Evolutionary conservation across 2,797 vertebrate genomes (phyloP).

Genomic region (Petrocephalus schoutedeni): DNA sequence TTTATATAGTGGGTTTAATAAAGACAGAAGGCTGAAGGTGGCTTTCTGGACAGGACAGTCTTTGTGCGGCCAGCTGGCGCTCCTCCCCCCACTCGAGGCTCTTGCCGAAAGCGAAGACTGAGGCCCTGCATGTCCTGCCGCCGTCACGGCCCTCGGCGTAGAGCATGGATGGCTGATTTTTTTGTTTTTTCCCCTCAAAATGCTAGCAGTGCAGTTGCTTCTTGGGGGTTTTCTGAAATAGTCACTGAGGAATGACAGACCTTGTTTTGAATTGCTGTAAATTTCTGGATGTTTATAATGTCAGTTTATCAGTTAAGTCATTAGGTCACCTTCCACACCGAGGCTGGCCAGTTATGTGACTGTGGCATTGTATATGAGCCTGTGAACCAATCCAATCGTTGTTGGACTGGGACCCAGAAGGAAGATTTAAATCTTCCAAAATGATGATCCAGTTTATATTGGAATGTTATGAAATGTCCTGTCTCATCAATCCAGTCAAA

Average conservation of each 20-base stretch:
- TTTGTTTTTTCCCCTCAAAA: background rate
- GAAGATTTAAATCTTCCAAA: background rate
- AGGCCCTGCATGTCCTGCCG: background rate
- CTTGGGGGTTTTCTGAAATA: constrained; percentile 14
- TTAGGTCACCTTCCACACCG: constrained; percentile 23
- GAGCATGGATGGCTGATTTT: background rate
- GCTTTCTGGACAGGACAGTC: background rate
- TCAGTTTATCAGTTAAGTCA: constrained; percentile 20
- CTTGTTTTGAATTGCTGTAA: constrained; percentile 21
- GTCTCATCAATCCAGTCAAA: background rate
- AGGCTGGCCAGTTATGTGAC: constrained; percentile 29
- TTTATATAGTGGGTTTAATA: background rate
- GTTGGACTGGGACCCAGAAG: background rate
- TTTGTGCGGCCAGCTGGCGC: background rate
- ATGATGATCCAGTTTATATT: background rate
- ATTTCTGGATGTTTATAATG: constrained; percentile 11
- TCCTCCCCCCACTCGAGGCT: background rate
- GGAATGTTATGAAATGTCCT: background rate
- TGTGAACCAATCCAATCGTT: constrained; percentile 14
- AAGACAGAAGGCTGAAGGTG: background rate
- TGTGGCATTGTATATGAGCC: background rate
- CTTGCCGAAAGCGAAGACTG: background rate
- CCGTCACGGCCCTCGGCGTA: background rate
- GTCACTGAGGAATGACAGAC: background rate
- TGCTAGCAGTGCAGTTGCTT: constrained; percentile 2